Conservation (phyloP, 2,113 vertebrate species). For the Hippocampus abdominalis region DNA sequence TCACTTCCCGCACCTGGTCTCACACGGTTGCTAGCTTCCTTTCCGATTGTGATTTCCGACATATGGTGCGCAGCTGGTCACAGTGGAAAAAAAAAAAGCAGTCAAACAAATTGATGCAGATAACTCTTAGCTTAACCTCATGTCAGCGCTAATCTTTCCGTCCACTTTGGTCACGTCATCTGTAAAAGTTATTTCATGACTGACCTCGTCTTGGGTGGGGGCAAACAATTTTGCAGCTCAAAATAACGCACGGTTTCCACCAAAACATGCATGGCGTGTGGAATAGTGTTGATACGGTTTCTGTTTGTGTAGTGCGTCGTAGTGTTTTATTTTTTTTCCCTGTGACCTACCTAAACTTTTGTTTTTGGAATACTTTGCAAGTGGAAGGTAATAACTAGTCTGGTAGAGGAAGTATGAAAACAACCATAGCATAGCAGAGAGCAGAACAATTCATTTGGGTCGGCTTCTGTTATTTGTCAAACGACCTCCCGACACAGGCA, state of each 20-base stretch:
- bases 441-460: not conserved
- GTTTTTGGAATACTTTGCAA: not conserved
- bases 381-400: not conserved
- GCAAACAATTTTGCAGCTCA: not conserved
- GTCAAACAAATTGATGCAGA: not conserved
- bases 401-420: not conserved
- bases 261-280: not conserved
- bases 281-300: too few relatives aligned
- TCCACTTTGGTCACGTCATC: not conserved
- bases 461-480: not conserved
- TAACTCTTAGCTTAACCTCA: not conserved
- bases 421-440: not conserved
- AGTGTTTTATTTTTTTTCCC: too few relatives aligned
- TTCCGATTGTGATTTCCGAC: not conserved
- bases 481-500: not conserved
- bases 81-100: not conserved
- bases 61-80: not conserved
- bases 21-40: not conserved
- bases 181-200: not conserved
- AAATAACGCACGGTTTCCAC: not conserved
- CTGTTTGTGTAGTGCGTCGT: too few relatives aligned
- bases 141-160: not conserved
- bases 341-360: too few relatives aligned
- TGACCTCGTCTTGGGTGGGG: not conserved
- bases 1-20: not conserved